Evolutionary conservation across 2,888 invertebrate species (phyloP).

Genomic region (Perithous albicinctus): DNA sequence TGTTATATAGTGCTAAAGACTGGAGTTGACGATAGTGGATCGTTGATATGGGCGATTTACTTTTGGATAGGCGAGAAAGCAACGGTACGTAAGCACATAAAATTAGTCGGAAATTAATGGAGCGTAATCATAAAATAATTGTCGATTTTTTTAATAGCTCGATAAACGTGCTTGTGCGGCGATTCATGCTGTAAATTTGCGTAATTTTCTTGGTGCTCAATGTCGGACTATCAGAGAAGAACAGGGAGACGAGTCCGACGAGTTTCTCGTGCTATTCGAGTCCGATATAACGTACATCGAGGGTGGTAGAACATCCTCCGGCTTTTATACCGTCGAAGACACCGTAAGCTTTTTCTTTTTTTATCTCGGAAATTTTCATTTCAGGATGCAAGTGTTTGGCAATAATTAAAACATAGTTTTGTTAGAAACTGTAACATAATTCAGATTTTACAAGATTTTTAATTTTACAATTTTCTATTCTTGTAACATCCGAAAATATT

Average conservation of each 20-base stretch:
- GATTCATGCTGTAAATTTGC: constrained; percentile 99
- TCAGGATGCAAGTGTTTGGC: not conserved
- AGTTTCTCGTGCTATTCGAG: constrained; percentile 96
- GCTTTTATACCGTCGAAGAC: constrained; percentile 98
- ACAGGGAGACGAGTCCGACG: constrained; percentile 98
- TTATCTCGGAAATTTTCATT: not conserved
- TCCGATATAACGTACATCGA: constrained; percentile 97
- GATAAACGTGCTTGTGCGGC: constrained; percentile 98
- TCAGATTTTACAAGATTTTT: too few species aligned
- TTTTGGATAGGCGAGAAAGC: constrained; percentile 99
- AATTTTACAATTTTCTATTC: too few species aligned
- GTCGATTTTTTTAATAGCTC: constrained; percentile 86
- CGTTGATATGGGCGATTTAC: constrained; percentile 97
- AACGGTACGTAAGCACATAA: constrained; percentile 87
- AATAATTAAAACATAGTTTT: not conserved
- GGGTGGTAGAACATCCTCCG: constrained; percentile 98
- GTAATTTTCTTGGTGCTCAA: constrained; percentile 97
- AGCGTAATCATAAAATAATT: not conserved
- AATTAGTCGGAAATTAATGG: not conserved
- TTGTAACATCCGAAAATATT: too few species aligned
- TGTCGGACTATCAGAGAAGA: constrained; percentile 98
- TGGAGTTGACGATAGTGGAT: constrained; percentile 92
- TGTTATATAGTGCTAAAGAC: constrained; percentile 99
- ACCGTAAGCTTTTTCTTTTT: constrained; percentile 86
- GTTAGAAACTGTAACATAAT: too few species aligned